Percentiles rank a stretch among this genome's conserved stretches.
Evolutionary conservation across 2,797 vertebrate genomes (phyloP).

Genomic region (Tragelaphus oryx): DNA sequence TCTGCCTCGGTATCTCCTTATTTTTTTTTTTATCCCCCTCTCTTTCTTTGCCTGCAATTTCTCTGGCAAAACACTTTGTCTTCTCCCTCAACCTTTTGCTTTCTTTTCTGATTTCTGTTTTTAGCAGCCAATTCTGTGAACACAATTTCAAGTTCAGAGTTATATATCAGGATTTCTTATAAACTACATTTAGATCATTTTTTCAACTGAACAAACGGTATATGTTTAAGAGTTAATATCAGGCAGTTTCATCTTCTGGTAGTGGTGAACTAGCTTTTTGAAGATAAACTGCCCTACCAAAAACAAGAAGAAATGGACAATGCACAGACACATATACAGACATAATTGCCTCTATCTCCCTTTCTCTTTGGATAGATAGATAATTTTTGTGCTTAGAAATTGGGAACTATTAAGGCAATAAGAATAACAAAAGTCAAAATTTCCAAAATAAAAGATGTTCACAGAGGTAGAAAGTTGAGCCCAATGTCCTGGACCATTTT

Average conservation of each 20-base stretch:
- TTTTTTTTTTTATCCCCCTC: neutral
- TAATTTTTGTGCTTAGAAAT: neutral
- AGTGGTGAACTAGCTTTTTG: neutral
- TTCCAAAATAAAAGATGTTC: neutral
- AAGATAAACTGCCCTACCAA: neutral
- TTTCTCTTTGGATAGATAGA: neutral
- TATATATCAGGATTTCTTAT: neutral
- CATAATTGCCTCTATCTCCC: neutral
- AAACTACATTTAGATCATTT: neutral
- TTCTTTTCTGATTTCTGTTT: slow-evolving; percentile 1
- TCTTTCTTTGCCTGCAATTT: neutral
- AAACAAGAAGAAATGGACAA: neutral
- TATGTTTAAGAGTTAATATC: neutral
- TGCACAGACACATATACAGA: neutral
- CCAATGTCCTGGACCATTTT: neutral
- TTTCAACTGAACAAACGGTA: neutral
- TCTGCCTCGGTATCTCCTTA: neutral
- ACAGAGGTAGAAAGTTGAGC: neutral
- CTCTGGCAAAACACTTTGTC: neutral
- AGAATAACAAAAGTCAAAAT: neutral
- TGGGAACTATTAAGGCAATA: neutral
- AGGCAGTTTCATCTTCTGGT: neutral
- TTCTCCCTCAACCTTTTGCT: neutral
- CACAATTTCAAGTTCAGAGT: neutral
- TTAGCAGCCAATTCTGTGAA: neutral